Conservation (phyloP, 2,797 vertebrate genomes). For the Molossus alvarezi region DNA sequence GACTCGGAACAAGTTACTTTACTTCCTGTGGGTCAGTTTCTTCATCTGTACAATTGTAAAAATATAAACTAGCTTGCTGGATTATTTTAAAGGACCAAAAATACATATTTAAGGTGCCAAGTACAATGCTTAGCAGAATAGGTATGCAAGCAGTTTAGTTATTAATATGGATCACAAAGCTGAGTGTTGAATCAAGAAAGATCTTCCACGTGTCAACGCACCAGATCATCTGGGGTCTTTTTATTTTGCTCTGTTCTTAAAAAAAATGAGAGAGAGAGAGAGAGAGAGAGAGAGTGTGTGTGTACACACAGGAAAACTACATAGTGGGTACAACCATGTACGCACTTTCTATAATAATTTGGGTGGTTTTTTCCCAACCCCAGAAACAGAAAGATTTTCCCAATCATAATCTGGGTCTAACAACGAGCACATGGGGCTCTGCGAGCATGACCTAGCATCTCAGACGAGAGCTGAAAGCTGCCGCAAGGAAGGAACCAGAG, state of each 20-base stretch:
- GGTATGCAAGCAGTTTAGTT: background rate
- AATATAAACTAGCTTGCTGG: background rate
- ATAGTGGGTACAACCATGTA: background rate
- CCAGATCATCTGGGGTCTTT: background rate
- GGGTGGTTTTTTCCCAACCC: background rate
- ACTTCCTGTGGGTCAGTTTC: background rate
- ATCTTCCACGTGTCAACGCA: background rate
- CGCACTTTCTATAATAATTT: background rate
- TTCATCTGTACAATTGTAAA: background rate
- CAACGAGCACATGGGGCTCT: background rate
- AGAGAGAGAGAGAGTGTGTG: too few species aligned
- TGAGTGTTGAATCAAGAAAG: background rate
- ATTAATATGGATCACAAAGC: background rate
- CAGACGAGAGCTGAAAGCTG: background rate
- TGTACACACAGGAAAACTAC: background rate
- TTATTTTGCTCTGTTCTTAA: background rate
- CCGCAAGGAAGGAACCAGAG: too few species aligned
- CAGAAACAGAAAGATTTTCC: slow-evolving; percentile 46
- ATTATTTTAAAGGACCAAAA: background rate
- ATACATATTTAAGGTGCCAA: background rate
- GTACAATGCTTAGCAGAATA: background rate
- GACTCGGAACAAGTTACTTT: background rate
- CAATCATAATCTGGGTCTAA: background rate
- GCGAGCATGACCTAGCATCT: background rate
- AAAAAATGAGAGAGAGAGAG: background rate